phyloP scores from a whole-genome alignment of 2,797 vertebrate species.

The Myotis pilosus region DNA sequence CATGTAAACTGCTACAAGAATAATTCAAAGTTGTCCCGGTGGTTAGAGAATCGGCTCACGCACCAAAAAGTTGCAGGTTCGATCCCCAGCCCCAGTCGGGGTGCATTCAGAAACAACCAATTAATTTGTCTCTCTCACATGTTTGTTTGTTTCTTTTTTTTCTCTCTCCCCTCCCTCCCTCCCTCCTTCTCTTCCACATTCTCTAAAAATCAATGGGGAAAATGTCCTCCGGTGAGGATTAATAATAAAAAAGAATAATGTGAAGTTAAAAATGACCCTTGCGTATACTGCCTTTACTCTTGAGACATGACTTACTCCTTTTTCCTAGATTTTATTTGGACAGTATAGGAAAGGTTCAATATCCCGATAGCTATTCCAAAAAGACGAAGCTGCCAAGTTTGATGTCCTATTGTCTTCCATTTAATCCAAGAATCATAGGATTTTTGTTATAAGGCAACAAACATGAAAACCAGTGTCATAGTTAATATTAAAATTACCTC shows the following conservation, averaged over 20 bases:
- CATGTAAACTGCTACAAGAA: neutral
- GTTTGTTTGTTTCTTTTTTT: no score
- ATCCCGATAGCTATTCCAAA: neutral
- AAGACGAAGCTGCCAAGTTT: neutral
- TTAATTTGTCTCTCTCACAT: no score
- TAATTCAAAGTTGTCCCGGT: neutral
- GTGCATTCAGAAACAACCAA: no score
- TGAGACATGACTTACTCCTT: neutral
- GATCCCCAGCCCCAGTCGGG: no score
- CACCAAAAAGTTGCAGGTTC: no score
- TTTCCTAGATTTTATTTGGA: conserved; percentile 11
- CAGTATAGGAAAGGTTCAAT: neutral
- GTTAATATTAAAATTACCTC: conserved; percentile 24
- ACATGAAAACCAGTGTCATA: conserved; percentile 13
- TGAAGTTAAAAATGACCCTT: neutral
- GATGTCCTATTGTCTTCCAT: neutral
- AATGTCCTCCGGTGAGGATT: no score
- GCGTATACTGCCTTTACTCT: neutral
- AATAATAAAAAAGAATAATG: neutral
- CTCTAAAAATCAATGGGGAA: no score
- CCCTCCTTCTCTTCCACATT: no score
- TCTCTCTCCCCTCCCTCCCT: no score
- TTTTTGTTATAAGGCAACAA: conserved; percentile 13
- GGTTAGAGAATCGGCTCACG: no score
- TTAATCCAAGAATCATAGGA: neutral